These are phyloP conservation scores for Epinephelus fuscoguttatus DNA, from an alignment of 2,113 vertebrate species.

Conservation along the genomic window DNA sequence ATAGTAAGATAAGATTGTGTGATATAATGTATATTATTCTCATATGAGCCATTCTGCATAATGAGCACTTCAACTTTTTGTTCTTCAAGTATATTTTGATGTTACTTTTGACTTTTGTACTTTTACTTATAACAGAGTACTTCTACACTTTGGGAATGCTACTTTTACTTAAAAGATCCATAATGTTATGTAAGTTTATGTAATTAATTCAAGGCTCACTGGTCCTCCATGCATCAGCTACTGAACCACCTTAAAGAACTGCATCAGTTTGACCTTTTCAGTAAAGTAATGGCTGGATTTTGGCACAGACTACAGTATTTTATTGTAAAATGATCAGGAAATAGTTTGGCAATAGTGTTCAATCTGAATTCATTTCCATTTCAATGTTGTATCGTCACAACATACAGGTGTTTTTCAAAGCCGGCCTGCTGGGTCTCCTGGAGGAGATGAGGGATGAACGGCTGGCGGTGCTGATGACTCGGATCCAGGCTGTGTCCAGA, in stretches of 20 bases:
- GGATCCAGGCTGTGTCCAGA: conserved; percentile 89
- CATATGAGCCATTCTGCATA: no score
- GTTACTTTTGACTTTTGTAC: not conserved
- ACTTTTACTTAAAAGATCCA: no score
- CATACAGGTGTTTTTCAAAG: conserved; percentile 93
- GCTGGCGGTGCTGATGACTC: conserved; percentile 89
- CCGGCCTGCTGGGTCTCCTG: conserved; percentile 90
- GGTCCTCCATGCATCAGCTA: not conserved
- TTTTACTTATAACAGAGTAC: not conserved
- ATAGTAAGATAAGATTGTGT: no score
- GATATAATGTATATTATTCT: not conserved
- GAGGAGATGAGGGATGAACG: conserved; percentile 95
- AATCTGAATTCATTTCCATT: not conserved
- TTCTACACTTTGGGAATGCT: no score
- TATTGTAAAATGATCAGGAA: not conserved
- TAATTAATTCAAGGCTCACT: not conserved
- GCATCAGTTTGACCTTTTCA: not conserved
- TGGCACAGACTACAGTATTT: not conserved
- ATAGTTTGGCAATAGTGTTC: no score
- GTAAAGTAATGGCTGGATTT: not conserved
- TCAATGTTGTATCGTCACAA: not conserved
- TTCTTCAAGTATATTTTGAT: not conserved
- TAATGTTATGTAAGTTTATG: no score
- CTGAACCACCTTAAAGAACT: not conserved
- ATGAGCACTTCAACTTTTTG: no score